Evolutionary conservation across 2,113 vertebrate genomes (phyloP), one percentile per base, ranked within the genome.

Genomic region (Myotis davidii): DNA sequence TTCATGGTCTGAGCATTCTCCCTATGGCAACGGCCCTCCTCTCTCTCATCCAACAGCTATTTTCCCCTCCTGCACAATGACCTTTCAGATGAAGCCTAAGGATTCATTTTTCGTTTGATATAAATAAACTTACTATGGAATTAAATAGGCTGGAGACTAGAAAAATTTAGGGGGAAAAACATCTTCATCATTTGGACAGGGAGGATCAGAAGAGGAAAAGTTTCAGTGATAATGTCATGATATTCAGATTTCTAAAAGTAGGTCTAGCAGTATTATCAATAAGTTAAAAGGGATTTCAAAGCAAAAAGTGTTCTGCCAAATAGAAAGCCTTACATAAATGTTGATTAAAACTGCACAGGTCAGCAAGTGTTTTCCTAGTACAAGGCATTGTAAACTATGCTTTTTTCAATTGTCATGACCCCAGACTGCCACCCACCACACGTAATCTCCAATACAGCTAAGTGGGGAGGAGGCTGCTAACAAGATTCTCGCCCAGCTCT

Each of bases 11-110:
- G 8, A 23, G 12, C 16, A 18, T 29, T 70, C 34, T 64, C 14
- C 37, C 3, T 20, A 3, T 2, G 4, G 0, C 3, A 37, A 29
- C 2, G 27, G 3, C 5, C 16, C 6, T 65, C 13, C 23, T 45
- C 16, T 16, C 20, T 13, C 52, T 23, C 20, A 1, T 39, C 14
- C 56, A 29, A 45, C 2, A 76, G 27, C 10, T 52, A 54, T 7
- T 16, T 17, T 17, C 18, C 9, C 8, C 8, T 11, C 3, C 83
- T 18, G 42, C 34, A 1, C 10, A 74, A 27, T 52, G 17, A 42
- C 37, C 9, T 83, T n/a, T 78, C 37, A 32, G 18, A 39, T 25
- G 7, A 77, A n/a, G 9, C 48, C 45, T 77, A n/a, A n/a, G 5
- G 1, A 29, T 70, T 91, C 78, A 0, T 54, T 67, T 81, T 54